Conservation (phyloP, 2,113 vertebrate genomes). For the Cyanocitta stelleri region DNA sequence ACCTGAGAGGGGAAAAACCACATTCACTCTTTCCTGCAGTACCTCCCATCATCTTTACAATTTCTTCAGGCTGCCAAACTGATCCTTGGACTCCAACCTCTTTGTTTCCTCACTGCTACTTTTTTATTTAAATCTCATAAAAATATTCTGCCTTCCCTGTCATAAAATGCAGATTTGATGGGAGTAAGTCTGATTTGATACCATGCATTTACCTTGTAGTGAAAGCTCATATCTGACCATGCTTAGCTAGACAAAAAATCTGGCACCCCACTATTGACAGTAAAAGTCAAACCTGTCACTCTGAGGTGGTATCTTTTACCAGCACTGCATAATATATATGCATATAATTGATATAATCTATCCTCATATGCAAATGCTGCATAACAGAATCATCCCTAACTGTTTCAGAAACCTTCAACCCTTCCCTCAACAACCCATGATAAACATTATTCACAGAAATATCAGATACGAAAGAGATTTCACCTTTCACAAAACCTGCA, state of each 20-base stretch:
- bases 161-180: not conserved
- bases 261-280: not conserved
- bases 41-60: not conserved
- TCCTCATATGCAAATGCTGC: not conserved
- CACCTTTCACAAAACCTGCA: not conserved
- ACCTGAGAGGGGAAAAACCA: not conserved
- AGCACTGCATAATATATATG: not conserved
- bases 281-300: not conserved
- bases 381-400: not conserved
- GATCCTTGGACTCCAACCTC: not conserved
- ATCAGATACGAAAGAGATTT: not conserved
- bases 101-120: not conserved
- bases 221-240: not conserved
- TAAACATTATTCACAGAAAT: not conserved
- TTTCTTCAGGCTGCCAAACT: not conserved
- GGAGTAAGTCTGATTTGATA: not conserved
- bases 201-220: not conserved
- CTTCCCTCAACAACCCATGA: not conserved
- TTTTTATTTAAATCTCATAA: not conserved
- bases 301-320: not conserved
- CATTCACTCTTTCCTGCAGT: not conserved
- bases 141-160: not conserved
- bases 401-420: not conserved
- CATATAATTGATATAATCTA: not conserved
- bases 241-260: not conserved